These are phyloP conservation scores for Coptotermes formosanus DNA, from an alignment of 1,140 invertebrate genomes.

Conservation along the genomic window DNA sequence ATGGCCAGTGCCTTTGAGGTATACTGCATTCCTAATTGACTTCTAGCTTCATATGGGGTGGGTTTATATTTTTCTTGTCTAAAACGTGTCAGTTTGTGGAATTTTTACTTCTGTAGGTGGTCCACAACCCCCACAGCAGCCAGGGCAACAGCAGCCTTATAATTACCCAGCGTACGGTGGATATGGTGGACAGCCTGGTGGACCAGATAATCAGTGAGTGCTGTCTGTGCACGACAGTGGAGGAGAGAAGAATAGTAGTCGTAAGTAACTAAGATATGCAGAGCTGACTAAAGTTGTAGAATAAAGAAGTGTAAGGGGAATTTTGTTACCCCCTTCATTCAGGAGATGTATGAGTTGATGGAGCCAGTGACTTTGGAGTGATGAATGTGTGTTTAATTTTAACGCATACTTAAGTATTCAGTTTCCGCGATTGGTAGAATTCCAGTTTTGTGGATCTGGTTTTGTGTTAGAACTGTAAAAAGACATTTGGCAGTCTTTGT, in stretches of 20 bases:
- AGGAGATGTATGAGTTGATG: not conserved
- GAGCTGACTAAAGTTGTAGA: not conserved
- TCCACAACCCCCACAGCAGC: constrained; percentile 29
- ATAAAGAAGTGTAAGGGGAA: not conserved
- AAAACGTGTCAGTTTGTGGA: not conserved
- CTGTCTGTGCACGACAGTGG: not conserved
- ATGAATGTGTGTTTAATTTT: not conserved
- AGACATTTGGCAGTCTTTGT: too few species aligned
- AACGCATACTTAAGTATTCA: too few species aligned
- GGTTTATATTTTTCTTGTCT: not conserved
- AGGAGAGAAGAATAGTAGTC: not conserved
- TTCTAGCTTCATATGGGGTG: too few species aligned
- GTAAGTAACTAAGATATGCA: not conserved
- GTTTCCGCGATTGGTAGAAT: too few species aligned
- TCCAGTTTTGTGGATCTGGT: too few species aligned
- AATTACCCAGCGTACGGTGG: constrained; percentile 28
- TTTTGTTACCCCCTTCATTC: not conserved
- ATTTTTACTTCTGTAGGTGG: constrained; percentile 4
- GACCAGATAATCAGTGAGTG: constrained; percentile 30
- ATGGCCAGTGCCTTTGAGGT: too few species aligned
- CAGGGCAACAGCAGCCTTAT: constrained; percentile 23
- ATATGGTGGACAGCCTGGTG: constrained; percentile 29
- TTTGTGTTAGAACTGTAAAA: too few species aligned
- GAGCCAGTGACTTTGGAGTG: not conserved
- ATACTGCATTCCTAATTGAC: too few species aligned